phyloP scores from a whole-genome alignment of 2,888 invertebrate species.

The Aricia artaxerxes region DNA sequence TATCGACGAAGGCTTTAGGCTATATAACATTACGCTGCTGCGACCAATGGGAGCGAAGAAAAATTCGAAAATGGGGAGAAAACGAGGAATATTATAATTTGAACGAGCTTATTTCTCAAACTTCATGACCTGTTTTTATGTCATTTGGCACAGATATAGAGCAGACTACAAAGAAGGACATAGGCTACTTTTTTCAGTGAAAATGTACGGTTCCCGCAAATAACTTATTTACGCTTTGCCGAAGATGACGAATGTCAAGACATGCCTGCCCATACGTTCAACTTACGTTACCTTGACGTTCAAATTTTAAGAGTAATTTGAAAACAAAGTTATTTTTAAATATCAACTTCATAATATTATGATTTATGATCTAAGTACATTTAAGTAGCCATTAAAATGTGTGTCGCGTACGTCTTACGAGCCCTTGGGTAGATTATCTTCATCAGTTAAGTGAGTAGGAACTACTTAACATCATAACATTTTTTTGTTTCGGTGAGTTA shows the following conservation, averaged over 20 bases:
- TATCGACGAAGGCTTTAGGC: no score
- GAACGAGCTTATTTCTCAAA: no score
- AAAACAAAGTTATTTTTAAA: slow-evolving; percentile 1
- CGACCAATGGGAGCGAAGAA: no score
- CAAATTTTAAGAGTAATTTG: background rate
- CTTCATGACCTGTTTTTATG: no score
- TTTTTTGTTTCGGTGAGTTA: background rate
- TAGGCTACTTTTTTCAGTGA: no score
- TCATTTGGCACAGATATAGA: no score
- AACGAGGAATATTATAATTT: no score
- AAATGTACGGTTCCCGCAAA: no score
- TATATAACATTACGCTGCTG: no score
- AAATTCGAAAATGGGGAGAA: no score
- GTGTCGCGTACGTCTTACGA: background rate
- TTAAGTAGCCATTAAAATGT: background rate
- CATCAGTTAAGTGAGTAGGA: background rate
- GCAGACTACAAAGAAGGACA: no score
- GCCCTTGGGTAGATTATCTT: background rate
- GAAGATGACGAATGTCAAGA: background rate
- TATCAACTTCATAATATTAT: background rate
- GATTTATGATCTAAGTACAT: background rate
- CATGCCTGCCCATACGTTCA: background rate
- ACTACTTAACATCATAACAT: slow-evolving; percentile 4
- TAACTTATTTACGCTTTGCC: no score
- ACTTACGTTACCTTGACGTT: background rate